phyloP scores from a whole-genome alignment of 2,797 vertebrate species.

The Pipistrellus nathusii region DNA sequence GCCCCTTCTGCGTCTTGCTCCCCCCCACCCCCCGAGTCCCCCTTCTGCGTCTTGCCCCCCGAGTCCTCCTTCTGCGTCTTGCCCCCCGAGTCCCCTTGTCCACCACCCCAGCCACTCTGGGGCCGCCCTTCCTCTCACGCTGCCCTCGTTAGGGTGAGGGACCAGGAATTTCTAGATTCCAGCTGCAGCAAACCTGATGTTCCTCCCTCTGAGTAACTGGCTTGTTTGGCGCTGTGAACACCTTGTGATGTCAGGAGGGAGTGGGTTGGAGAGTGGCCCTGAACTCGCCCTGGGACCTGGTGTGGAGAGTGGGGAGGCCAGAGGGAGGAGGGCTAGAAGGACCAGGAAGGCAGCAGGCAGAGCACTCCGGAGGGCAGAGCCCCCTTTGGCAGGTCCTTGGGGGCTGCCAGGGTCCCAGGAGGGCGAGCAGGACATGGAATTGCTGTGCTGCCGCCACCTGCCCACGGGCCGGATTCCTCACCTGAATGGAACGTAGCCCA shows the following conservation, averaged over 20 bases:
- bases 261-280: neutral
- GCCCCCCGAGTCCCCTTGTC: neutral
- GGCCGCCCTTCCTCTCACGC: neutral
- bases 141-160: neutral
- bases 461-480: conserved; percentile 78
- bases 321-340: neutral
- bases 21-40: neutral
- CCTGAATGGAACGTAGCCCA: conserved; percentile 66
- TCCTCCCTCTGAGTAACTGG: neutral
- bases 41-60: neutral
- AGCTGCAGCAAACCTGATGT: neutral
- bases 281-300: neutral
- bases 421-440: conserved; percentile 9
- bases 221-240: neutral
- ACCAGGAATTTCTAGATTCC: neutral
- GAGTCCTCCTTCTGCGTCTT: neutral
- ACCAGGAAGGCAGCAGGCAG: neutral
- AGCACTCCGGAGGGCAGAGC: neutral
- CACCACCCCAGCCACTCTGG: neutral
- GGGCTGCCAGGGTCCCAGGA: neutral
- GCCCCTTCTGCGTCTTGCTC: neutral
- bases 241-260: neutral
- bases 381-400: neutral
- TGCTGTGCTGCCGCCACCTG: conserved; percentile 8
- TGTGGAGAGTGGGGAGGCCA: neutral